These are phyloP conservation scores for Caenorhabditis afra DNA, from an alignment of 2,888 invertebrate genomes.

Conservation along the genomic window DNA sequence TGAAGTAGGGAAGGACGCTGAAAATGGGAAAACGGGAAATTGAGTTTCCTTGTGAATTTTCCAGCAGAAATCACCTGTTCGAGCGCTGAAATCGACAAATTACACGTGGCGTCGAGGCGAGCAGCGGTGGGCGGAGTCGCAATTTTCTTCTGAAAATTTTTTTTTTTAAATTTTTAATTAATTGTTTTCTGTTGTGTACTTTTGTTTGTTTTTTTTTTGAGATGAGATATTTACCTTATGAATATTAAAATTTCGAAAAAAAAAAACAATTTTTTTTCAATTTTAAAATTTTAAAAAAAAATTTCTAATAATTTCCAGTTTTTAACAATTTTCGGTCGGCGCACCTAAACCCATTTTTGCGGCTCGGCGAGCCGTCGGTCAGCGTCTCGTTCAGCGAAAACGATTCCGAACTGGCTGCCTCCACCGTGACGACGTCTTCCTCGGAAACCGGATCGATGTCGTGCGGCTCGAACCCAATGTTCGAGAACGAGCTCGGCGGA, in stretches of 20 bases:
- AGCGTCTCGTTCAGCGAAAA: slow-evolving; percentile 20
- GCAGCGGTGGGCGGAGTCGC: slow-evolving; percentile 14
- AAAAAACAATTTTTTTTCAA: not conserved
- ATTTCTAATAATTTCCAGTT: not conserved
- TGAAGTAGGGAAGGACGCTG: slow-evolving; percentile 41
- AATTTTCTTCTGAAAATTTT: slow-evolving; percentile 13
- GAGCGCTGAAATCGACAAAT: slow-evolving; percentile 35
- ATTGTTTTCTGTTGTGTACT: not conserved
- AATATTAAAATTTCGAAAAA: slow-evolving; percentile 3
- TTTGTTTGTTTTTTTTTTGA: no score
- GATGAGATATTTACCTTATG: no score
- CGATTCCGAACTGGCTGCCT: slow-evolving; percentile 7
- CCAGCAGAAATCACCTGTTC: slow-evolving; percentile 4
- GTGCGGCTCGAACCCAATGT: slow-evolving; percentile 32
- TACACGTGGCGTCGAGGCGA: slow-evolving; percentile 52
- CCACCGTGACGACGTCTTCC: not conserved
- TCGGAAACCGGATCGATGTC: slow-evolving; percentile 20
- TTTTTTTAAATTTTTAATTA: not conserved
- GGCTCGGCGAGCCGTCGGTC: slow-evolving; percentile 11
- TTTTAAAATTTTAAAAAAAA: not conserved
- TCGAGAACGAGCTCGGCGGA: slow-evolving; percentile 38
- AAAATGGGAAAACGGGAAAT: not conserved
- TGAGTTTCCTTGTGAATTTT: not conserved
- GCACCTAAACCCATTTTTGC: not conserved
- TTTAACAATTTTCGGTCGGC: not conserved